Evolutionary conservation across 2,888 invertebrate genomes (phyloP).

Genomic region (Eulithis prunata): DNA sequence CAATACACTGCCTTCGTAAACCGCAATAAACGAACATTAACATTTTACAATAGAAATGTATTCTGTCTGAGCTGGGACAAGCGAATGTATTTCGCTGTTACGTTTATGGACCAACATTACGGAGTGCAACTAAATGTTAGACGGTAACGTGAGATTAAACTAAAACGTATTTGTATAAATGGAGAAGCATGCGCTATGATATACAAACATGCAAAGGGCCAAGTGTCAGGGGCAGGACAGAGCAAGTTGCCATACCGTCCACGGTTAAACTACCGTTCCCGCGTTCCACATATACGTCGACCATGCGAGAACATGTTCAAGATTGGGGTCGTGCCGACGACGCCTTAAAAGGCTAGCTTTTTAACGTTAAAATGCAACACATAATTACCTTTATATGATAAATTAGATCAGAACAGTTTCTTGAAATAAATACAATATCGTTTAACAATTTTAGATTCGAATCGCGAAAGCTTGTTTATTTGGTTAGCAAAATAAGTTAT

Average conservation of each 20-base stretch:
- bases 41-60: conserved; percentile 42
- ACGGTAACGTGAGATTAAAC: conserved; percentile 24
- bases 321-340: conserved; percentile 57
- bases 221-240: conserved; percentile 64
- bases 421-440: not conserved
- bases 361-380: conserved; percentile 33
- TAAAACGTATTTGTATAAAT: conserved; percentile 30
- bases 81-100: conserved; percentile 28
- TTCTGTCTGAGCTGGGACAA: conserved; percentile 36
- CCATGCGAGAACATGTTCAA: conserved; percentile 57
- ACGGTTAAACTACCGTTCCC: conserved; percentile 71
- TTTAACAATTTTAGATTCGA: not conserved
- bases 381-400: conserved; percentile 36
- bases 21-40: conserved; percentile 31
- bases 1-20: conserved; percentile 34
- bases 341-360: conserved; percentile 48
- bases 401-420: conserved; percentile 11
- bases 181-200: conserved; percentile 44
- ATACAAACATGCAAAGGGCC: conserved; percentile 59
- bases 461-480: not conserved
- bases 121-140: conserved; percentile 13
- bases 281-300: conserved; percentile 74
- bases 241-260: conserved; percentile 65
- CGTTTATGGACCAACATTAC: conserved; percentile 19
- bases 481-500: not conserved